Evolutionary conservation across 2,113 vertebrate species (phyloP).

Genomic region (Rutilus rutilus): DNA sequence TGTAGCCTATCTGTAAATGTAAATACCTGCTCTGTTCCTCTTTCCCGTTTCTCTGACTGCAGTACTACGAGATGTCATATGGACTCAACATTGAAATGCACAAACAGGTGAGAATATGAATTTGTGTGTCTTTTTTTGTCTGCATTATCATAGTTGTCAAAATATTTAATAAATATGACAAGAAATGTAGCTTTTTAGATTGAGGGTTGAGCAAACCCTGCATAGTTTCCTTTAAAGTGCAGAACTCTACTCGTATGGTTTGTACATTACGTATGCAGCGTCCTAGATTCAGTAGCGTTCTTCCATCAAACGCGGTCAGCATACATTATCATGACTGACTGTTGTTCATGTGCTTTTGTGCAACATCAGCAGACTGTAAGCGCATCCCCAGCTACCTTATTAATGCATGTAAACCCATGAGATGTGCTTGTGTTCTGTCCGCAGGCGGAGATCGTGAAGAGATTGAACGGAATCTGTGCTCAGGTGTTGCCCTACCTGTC

Average conservation of each 20-base stretch:
- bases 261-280: not conserved
- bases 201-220: not conserved
- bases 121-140: not conserved
- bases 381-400: not conserved
- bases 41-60: not conserved
- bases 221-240: not conserved
- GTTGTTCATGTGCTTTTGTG: not conserved
- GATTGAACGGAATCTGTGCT: conserved; percentile 96
- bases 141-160: not conserved
- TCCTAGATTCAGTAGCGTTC: not conserved
- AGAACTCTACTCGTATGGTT: not conserved
- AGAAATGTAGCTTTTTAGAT: not conserved
- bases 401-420: not conserved
- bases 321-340: not conserved
- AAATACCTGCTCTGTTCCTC: not conserved
- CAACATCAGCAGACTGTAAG: not conserved
- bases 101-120: conserved; percentile 84
- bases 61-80: conserved; percentile 99
- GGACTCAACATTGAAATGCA: conserved; percentile 99
- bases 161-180: not conserved
- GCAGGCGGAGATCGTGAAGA: conserved; percentile 97
- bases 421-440: conserved; percentile 26
- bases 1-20: not conserved
- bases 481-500: conserved; percentile 98
- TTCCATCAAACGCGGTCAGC: not conserved